Evolutionary conservation across 1,140 invertebrate species (phyloP), one percentile per base, ranked within the genome.

Genomic region (Hycleus phaleratus): DNA sequence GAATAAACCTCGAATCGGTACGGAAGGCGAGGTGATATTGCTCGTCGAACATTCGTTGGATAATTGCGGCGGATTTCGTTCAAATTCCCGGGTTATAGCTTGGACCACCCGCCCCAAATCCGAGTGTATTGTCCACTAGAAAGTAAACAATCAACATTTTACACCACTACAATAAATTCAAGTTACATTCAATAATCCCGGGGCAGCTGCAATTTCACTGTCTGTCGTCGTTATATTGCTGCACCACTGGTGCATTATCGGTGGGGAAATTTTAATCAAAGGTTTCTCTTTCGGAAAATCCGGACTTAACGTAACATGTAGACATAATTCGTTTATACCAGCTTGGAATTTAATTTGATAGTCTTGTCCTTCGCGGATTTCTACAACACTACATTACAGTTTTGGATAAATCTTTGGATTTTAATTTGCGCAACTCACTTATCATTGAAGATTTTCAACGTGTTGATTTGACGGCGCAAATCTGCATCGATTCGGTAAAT

Each of bases 41-140:
- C 68, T 73, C 61, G 45, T 47, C 6, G 26, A 50, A 51, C 51
- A 40, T 43, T 78, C 75, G 55, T 74, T 71, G 58, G 72, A 51
- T 54, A 80, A 65, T 51, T 74, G 71, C 2, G 82, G 82, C 43
- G 82, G 82, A 69, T 80, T 81, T 67, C 82, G 80, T 70, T 86
- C 83, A 63, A 88, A 87, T 72, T 89, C 87, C 65, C 87, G 74
- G 55, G 87, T 86, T 42, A 89, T 85, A 8, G 83, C 86, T 72
- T 89, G 86, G 1, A 89, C 87, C 39, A 90, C 83, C 56, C 85
- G 77, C 12, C 87, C 87, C 54, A 90, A 77, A 75, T 90, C 87
- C 43, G 86, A 88, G 72, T 88, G 85, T 43, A 82, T 74, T 54
- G 86, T 85, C 69, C 84, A 90, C 82, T 85, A 60, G 56, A 62